Base-by-base conservation (phyloP, 2,113 vertebrate species). In the Anarhynchus alexandrinus region DNA sequence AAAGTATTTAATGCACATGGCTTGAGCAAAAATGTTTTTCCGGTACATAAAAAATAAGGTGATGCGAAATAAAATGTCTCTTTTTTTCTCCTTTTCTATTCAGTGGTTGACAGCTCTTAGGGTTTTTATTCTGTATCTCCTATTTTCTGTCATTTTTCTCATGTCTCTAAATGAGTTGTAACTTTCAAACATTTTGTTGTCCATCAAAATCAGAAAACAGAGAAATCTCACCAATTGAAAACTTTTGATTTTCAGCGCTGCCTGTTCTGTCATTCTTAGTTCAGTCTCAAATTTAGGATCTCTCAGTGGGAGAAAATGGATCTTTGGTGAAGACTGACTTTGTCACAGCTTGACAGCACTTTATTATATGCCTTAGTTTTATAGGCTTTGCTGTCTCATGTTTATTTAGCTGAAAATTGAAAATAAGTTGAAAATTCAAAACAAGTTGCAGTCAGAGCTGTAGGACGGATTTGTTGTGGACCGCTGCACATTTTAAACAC, bases 211-310 rank as follows among this genome's bases (percentile, higher is more conserved):
- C 74, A 69, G 74, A 89, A 91, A 94, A 86, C 86, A 91, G 79
- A 72, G 47, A 90, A 85, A 86, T 81, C 57, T 90, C 59, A 77
- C 54, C 14, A 38, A 52, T 5, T 91, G 72, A 80, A 91, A 88
- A 93, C 71, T 91, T 94, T 42, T 66, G 91, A 59, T 90, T 85
- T 93, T 88, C 62, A 49, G 26, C 26, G 58, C 58, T 95, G 70
- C 74, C 51, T 95, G 9, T 85, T 94, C 78, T 95, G 91, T 93
- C 87, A 86, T 88, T 96, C 78, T 90, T 62, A 80, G 81, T 77
- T 96, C 91, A 91, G 47, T 34, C 79, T 91, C 72, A 94, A 64
- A 96, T 95, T 96, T 94, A 96, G 89, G 91, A 91, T 93, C 85
- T 94, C 84, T 94, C 94, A 77, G 86, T 74, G 78, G 84, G 94